A percentile compares a stretch with the other conserved stretches of the same genome.
These are phyloP conservation scores for Zelostemma sp. DNA, from an alignment of 1,140 invertebrate genomes.

Conservation along the genomic window DNA sequence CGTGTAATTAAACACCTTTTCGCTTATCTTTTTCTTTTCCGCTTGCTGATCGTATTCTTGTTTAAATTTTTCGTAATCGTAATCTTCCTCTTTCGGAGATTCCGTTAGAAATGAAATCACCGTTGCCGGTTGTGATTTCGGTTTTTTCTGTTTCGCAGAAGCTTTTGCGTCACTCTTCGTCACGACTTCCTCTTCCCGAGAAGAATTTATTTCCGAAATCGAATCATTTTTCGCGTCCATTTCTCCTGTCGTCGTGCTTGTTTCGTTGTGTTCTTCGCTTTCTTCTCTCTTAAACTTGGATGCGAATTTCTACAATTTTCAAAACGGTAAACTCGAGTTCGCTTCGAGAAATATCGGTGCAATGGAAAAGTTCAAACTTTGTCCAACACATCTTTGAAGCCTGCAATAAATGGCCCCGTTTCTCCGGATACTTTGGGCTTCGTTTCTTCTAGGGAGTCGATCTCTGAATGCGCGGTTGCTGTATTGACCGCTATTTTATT, in stretches of 20 bases:
- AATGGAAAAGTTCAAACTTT: constrained; percentile 26
- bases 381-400: constrained; percentile 50
- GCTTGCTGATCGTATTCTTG: constrained; percentile 55
- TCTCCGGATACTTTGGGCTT: constrained; percentile 11
- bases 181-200: constrained; percentile 1
- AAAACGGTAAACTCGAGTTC: neutral
- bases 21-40: constrained; percentile 20
- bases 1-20: constrained; percentile 49
- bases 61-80: constrained; percentile 55
- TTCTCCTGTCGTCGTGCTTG: neutral
- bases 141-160: neutral
- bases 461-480: neutral
- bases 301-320: constrained; percentile 1
- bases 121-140: neutral
- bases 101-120: constrained; percentile 1
- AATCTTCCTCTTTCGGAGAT: constrained; percentile 35
- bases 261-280: neutral
- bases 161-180: constrained; percentile 27
- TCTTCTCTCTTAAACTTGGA: constrained; percentile 1
- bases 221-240: neutral
- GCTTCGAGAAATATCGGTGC: neutral
- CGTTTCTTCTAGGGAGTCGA: neutral
- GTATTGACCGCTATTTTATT: constrained; percentile 37
- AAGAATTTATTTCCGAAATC: neutral
- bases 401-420: constrained; percentile 46